Evolutionary conservation across 2,797 vertebrate species (phyloP), one percentile per base, ranked within the genome.

Genomic region (Philypnodon macrostomus): DNA sequence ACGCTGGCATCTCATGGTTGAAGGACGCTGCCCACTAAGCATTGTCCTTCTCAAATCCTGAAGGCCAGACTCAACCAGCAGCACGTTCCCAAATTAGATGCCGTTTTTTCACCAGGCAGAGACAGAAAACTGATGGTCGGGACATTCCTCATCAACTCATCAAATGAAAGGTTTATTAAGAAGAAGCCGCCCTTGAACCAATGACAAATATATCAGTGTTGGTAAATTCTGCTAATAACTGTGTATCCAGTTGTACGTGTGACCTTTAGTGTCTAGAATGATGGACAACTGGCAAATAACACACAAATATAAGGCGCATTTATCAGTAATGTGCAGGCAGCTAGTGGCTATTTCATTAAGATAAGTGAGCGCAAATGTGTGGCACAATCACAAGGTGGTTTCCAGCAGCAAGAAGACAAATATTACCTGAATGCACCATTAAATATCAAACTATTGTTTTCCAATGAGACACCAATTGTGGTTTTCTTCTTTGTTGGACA

Each of bases 261-360:
- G 45, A 47, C 45, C 45, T 47, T 47, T 24, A 34, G 4, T 18
- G 32, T 47, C 45, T 1, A 21, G 41, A 23, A 34, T 47, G 45
- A 47, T 47, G 45, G 31, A 47, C 45, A 47, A 47, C 45, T 24
- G 19, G 45, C 31, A 34, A 47, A 47, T 34, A 47, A 34, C 15
- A 16, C 15, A 30, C 26, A 44, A 44, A 44, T 5, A 54, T 14
- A 11, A 17, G 6, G 30, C 2, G 14, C 30, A 33, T 42, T 60
- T 56, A 49, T 23, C 16, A 38, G 55, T 51, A 42, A 58, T 61
- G 30, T 42, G 2, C 47, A 62, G 36, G 21, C 37, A 33, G 18
- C 35, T 14, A 31, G 15, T 35, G 44, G 41, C 41, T 30, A 44
- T 44, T 44, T 44, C 24, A 44, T 44, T 44, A 44, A 44, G 41